phyloP scores from a whole-genome alignment of 2,888 invertebrate species.

The Rhamphomyia laevipes region DNA sequence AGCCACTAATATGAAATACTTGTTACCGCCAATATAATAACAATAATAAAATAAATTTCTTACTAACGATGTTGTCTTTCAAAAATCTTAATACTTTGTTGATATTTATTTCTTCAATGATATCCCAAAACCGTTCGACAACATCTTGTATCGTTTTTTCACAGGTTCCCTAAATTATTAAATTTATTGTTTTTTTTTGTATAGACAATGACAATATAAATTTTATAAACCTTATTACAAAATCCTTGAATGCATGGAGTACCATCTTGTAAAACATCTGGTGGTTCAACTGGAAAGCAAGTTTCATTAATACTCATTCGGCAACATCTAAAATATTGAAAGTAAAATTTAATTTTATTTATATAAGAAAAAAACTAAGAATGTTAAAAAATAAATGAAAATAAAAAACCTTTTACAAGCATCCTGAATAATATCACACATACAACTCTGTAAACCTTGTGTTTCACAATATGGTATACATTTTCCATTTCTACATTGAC shows the following conservation, averaged over 20 bases:
- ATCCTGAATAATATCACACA: slow-evolving; percentile 87
- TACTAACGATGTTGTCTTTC: slow-evolving; percentile 87
- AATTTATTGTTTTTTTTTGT: neutral
- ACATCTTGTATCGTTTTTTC: slow-evolving; percentile 92
- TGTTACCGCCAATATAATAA: neutral
- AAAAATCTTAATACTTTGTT: slow-evolving; percentile 82
- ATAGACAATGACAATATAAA: neutral
- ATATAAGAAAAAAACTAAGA: neutral
- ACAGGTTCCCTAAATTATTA: slow-evolving; percentile 64
- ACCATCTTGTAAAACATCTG: slow-evolving; percentile 82
- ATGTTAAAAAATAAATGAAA: neutral
- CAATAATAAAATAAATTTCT: slow-evolving; percentile 17
- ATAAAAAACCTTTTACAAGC: slow-evolving; percentile 63
- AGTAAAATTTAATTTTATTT: neutral
- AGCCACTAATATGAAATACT: slow-evolving; percentile 35
- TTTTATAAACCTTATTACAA: slow-evolving; percentile 68
- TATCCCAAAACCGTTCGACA: slow-evolving; percentile 93
- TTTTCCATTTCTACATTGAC: slow-evolving; percentile 79
- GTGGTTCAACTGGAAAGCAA: slow-evolving; percentile 79
- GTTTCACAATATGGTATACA: slow-evolving; percentile 94
- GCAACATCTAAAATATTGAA: slow-evolving; percentile 51
- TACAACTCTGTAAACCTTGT: slow-evolving; percentile 84
- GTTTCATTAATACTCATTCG: slow-evolving; percentile 83
- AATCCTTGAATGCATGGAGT: slow-evolving; percentile 95
- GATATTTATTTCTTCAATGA: slow-evolving; percentile 92